Evolutionary conservation across 2,888 invertebrate species (phyloP), one percentile per base, ranked within the genome.

Genomic region (Tinea trinotella): DNA sequence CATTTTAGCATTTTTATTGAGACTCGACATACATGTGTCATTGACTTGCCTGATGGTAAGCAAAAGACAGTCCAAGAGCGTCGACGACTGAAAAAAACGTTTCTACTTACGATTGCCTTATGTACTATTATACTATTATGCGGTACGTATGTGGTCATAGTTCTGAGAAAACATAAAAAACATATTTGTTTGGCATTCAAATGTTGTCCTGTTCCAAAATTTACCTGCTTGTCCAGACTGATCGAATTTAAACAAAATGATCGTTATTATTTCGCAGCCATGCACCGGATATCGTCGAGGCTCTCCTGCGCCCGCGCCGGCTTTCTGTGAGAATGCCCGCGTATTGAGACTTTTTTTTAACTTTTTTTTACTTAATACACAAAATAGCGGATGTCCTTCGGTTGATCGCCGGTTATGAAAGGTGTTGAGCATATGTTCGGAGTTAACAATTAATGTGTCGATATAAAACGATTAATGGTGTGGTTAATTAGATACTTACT

Each of bases 331-430:
- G 84, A 84, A 83, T 81, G 80, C 78, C 74, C 82, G 78, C 70
- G 48, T 40, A 40, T 18, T 20, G 20, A 48, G 18, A 9, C 17
- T n/a, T 24, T 50, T 50, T 50, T 50, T 50, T 22, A 49, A n/a
- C 9, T 76, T 77, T 79, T 76, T 57, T 56, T 56, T 55, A 19
- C 55, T 70, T 71, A 66, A 73, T 72, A 69, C 68, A 74, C 77
- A 75, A 80, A 83, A 84, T 82, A 83, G 80, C 83, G 84, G 84
- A 85, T 81, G 84, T 85, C 84, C 84, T 85, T 84, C 83, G 70
- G 70, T 65, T 74, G 75, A 83, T 81, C 79, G 84, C 82, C 79
- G 84, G 82, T 82, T 84, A 83, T 84, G 80, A 84, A 85, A 85
- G 84, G 84, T 84, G 84, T 84, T 76, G 81, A 85, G 73, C 84